phyloP scores from a whole-genome alignment of 2,888 invertebrate species.

The Euzetes globulus region DNA sequence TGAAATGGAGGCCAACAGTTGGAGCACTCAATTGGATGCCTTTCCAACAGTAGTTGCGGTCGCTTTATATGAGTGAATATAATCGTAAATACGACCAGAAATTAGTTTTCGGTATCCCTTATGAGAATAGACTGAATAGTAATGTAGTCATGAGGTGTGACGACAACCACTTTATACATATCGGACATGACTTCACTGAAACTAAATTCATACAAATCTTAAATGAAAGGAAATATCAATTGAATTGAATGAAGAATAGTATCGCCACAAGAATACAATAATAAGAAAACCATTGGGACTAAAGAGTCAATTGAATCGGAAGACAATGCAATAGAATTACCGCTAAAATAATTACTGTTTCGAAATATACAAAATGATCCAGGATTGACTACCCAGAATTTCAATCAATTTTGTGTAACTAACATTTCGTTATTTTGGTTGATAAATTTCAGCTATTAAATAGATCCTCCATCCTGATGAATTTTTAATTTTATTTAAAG shows the following conservation, averaged over 20 bases:
- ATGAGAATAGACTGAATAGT: constrained; percentile 1
- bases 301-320: not conserved
- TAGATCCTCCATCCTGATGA: too few relatives aligned
- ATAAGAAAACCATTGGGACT: constrained; percentile 18
- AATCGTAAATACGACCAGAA: constrained; percentile 13
- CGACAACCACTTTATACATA: not conserved
- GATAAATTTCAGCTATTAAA: too few relatives aligned
- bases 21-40: not conserved
- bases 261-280: not conserved
- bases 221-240: constrained; percentile 14
- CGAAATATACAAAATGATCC: too few relatives aligned
- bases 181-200: not conserved
- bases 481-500: too few relatives aligned
- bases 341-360: too few relatives aligned
- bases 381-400: too few relatives aligned
- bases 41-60: too few relatives aligned
- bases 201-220: not conserved
- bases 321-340: not conserved
- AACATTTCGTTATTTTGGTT: too few relatives aligned
- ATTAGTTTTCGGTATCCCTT: constrained; percentile 13
- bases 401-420: too few relatives aligned
- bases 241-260: not conserved
- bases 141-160: constrained; percentile 3
- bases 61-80: not conserved
- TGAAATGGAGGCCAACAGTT: not conserved